Evolutionary conservation across 2,888 invertebrate genomes (phyloP).

Genomic region (Blastobasis lacticolella): DNA sequence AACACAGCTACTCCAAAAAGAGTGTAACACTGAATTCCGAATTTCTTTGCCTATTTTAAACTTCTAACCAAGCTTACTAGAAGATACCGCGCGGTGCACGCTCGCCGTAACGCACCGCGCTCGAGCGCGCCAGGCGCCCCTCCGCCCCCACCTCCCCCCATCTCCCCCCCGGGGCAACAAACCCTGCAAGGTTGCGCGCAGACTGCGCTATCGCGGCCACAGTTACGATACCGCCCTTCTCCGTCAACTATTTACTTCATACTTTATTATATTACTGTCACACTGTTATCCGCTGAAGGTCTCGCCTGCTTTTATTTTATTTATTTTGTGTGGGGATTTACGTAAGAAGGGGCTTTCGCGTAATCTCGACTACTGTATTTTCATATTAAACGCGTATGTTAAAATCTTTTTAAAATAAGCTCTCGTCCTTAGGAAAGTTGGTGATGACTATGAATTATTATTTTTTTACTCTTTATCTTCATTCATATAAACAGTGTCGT

Average conservation of each 20-base stretch:
- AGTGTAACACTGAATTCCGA: no score
- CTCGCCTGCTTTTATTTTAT: slow-evolving; percentile 24
- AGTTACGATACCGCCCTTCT: slow-evolving; percentile 70
- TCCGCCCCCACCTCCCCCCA: slow-evolving; percentile 18
- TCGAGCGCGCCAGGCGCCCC: slow-evolving; percentile 33
- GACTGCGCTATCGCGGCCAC: slow-evolving; percentile 58
- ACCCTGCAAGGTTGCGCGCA: slow-evolving; percentile 70
- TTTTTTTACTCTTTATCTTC: no score
- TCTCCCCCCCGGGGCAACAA: slow-evolving; percentile 56
- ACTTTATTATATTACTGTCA: slow-evolving; percentile 54
- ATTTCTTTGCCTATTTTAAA: no score
- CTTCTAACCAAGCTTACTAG: no score
- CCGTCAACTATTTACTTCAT: slow-evolving; percentile 52
- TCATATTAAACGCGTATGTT: no score
- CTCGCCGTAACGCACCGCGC: slow-evolving; percentile 39
- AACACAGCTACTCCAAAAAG: no score
- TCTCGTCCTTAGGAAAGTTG: no score
- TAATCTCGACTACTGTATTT: no score
- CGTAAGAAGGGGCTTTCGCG: no score
- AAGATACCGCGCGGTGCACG: background rate
- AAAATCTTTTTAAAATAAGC: no score
- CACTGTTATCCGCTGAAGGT: slow-evolving; percentile 56
- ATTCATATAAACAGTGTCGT: no score
- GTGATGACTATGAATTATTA: no score
- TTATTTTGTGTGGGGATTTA: background rate